Evolutionary conservation across 2,888 invertebrate genomes (phyloP), one percentile per base, ranked within the genome.

Genomic region (Tachina fera): DNA sequence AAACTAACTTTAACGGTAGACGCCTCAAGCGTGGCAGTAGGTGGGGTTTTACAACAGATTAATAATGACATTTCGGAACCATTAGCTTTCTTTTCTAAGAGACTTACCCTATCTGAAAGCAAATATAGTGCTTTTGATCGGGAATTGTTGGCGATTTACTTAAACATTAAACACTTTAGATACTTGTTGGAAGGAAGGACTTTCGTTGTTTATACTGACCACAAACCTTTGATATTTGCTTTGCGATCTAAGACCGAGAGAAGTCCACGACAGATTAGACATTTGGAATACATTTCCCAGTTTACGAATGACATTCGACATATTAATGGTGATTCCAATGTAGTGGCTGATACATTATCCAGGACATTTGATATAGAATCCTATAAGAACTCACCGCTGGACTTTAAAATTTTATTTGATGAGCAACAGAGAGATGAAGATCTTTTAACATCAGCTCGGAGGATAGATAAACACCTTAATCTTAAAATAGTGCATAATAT

Each of bases 301-400:
- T 70, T 70, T 43, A 70, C 70, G 9, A 51, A 9, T 43, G 70
- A 70, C 9, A 53, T 70, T 19, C 51, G 41, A 19, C 13, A 19
- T 11, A 70, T 70, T 19, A 16, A 19, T 3, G 53, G 53, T 9
- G 9, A 39, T 2, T 1, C 9, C 3, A 70, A 70, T 70, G 6
- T 56, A 9, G 39, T 70, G 9, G 70, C 70, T 5, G 53, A 70
- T 51, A 56, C 39, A 4, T 14, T 63, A 8, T 53, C 8, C 5
- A 53, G 53, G 3, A 0, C 19, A 53, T 16, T 19, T 16, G 16
- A 53, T 10, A 53, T 53, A 9, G 8, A 53, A 4, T 53, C 19
- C 3, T 16, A 8, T 19, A 9, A 19, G 3, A 10, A 19, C n/a
- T n/a, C 19, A 9, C 53, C 1, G 10, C 9, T 53, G 9, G 16